Evolutionary conservation across 1,140 invertebrate genomes (phyloP).

Genomic region (Brachionus koreanus): DNA sequence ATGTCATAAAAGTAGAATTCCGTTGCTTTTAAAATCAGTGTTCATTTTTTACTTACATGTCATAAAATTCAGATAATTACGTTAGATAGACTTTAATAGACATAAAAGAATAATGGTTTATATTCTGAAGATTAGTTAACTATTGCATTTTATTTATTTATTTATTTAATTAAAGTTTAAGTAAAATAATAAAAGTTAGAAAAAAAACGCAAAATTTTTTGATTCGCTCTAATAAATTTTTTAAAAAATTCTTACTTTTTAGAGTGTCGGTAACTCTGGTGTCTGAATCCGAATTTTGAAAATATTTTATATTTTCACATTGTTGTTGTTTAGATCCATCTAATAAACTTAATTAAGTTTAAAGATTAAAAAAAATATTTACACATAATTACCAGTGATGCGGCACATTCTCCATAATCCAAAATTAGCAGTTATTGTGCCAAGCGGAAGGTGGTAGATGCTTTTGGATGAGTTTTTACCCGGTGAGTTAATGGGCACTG

Average conservation of each 20-base stretch:
- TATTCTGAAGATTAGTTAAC: too few species aligned
- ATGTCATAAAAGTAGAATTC: too few species aligned
- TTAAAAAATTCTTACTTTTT: neutral
- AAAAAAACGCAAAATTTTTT: too few species aligned
- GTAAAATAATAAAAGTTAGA: too few species aligned
- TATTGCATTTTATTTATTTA: too few species aligned
- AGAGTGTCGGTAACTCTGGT: slow-evolving; percentile 11
- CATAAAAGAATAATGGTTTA: too few species aligned
- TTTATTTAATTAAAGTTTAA: too few species aligned
- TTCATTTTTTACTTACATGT: too few species aligned
- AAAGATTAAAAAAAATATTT: neutral
- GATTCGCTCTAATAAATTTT: too few species aligned
- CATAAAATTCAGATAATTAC: too few species aligned
- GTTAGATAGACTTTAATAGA: too few species aligned
- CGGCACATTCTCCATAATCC: slow-evolving; percentile 13
- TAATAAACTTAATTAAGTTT: neutral
- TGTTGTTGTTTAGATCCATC: neutral
- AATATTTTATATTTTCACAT: slow-evolving; percentile 29
- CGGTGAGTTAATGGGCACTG: neutral
- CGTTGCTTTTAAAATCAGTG: too few species aligned
- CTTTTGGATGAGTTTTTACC: neutral
- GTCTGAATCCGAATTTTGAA: slow-evolving; percentile 15
- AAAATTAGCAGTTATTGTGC: neutral
- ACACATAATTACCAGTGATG: neutral
- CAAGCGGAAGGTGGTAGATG: neutral